These are phyloP conservation scores for Leucopsar rothschildi DNA, from an alignment of 2,113 vertebrate genomes.

Conservation along the genomic window DNA sequence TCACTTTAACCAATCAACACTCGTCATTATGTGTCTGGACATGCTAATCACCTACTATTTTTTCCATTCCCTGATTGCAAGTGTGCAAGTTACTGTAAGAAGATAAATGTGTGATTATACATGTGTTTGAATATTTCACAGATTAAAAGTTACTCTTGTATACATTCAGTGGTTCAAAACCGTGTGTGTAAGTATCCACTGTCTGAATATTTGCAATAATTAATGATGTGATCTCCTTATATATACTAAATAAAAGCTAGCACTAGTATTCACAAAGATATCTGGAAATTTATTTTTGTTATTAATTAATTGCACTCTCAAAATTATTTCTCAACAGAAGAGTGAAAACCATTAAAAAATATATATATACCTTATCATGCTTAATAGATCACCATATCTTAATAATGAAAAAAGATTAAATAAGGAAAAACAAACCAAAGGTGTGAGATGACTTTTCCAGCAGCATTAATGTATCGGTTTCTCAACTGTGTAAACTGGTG, in stretches of 20 bases:
- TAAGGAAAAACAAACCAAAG: constrained; percentile 10
- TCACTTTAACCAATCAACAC: constrained; percentile 49
- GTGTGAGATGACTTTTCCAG: constrained; percentile 6
- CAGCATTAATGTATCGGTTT: background rate
- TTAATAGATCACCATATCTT: background rate
- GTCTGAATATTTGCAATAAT: constrained; percentile 7
- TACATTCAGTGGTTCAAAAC: constrained; percentile 3
- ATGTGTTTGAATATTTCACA: constrained; percentile 21
- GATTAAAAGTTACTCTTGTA: constrained; percentile 43
- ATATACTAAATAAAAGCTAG: background rate
- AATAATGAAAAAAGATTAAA: background rate
- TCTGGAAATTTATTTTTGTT: constrained; percentile 16
- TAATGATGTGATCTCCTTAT: constrained; percentile 16
- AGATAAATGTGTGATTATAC: constrained; percentile 33
- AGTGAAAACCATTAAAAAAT: background rate
- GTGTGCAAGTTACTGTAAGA: constrained; percentile 7
- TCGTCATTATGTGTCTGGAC: background rate
- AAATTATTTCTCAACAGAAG: background rate
- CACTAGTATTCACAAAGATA: constrained; percentile 25
- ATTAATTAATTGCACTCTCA: background rate
- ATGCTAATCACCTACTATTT: constrained; percentile 45
- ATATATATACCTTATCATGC: background rate
- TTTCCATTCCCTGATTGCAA: constrained; percentile 5
- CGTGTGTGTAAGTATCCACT: background rate
- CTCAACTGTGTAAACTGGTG: background rate